Conservation (phyloP, 2,797 vertebrate genomes). For the Epinephelus awoara region DNA sequence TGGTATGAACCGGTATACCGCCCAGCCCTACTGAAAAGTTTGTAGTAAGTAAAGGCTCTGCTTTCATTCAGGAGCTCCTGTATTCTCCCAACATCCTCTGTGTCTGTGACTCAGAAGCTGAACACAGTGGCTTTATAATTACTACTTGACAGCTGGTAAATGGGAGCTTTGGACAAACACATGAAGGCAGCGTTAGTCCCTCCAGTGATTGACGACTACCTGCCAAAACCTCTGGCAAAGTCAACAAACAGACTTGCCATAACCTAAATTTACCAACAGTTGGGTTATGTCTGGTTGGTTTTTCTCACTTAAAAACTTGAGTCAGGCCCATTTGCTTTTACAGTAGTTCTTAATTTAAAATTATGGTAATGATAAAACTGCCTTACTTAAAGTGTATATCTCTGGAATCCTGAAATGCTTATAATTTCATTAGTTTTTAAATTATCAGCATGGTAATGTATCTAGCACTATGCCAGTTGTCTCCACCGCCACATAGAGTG, state of each 20-base stretch:
- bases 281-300: background rate
- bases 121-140: conserved; percentile 35
- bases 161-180: conserved; percentile 33
- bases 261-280: conserved; percentile 12
- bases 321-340: background rate
- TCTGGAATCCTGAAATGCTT: background rate
- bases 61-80: background rate
- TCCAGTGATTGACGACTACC: conserved; percentile 17
- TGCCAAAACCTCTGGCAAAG: conserved; percentile 29
- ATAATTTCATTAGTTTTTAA: background rate
- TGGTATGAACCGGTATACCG: no score
- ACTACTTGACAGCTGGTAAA: conserved; percentile 47
- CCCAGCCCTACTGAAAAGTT: no score
- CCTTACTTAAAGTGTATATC: background rate
- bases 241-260: conserved; percentile 24
- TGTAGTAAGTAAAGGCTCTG: background rate
- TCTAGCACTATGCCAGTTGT: background rate
- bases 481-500: background rate
- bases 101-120: conserved; percentile 33
- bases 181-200: conserved; percentile 16
- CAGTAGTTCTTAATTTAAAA: background rate
- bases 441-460: background rate
- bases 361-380: background rate
- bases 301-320: conserved; percentile 17
- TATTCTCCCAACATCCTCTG: background rate